phyloP scores from a whole-genome alignment of 2,888 invertebrate species.

The Drosophila leonis region DNA sequence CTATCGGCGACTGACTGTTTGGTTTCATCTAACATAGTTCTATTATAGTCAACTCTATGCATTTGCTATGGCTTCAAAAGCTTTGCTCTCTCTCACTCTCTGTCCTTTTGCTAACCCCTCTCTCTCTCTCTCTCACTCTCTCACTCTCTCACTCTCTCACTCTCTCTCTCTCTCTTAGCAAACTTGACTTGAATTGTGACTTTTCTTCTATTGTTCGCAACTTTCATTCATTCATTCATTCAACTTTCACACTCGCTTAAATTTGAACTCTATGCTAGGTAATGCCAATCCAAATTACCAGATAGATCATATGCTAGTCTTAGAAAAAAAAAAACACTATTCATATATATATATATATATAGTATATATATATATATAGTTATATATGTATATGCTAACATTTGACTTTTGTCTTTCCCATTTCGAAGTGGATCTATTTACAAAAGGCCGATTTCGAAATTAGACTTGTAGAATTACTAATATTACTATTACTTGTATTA shows the following conservation, averaged over 20 bases:
- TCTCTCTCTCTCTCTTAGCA: not conserved
- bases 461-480: conserved; percentile 80
- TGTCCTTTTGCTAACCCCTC: too few relatives aligned
- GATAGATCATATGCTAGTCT: conserved; percentile 52
- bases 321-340: conserved; percentile 56
- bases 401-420: conserved; percentile 77
- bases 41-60: conserved; percentile 7
- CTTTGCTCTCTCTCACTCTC: not conserved
- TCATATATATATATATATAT: not conserved
- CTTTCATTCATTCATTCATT: not conserved
- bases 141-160: not conserved
- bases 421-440: conserved; percentile 83
- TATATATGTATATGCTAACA: conserved; percentile 65
- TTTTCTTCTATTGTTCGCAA: not conserved
- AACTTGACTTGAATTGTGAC: not conserved
- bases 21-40: not conserved
- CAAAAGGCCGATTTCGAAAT: conserved; percentile 83
- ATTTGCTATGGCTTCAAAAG: not conserved
- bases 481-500: conserved; percentile 75
- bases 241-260: conserved; percentile 1
- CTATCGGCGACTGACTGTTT: not conserved
- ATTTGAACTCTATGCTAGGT: conserved; percentile 23
- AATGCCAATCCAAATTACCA: conserved; percentile 39
- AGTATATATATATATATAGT: conserved; percentile 8
- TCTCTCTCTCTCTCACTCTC: not conserved